A percentile compares a stretch with the other conserved stretches of the same genome.
These are phyloP conservation scores for Acronicta psi DNA, from an alignment of 2,888 invertebrate genomes.

Conservation along the genomic window DNA sequence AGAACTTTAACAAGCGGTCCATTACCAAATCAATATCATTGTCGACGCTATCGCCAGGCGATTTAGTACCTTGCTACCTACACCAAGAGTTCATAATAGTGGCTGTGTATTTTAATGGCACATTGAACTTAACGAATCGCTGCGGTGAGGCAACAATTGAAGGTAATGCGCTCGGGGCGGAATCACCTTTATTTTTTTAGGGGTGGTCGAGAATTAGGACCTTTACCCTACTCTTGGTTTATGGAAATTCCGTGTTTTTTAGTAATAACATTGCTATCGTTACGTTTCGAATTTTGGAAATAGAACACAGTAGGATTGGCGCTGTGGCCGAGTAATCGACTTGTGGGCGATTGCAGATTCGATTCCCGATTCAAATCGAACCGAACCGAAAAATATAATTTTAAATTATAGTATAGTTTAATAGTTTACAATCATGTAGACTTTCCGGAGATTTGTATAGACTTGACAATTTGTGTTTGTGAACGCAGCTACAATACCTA, in stretches of 20 bases:
- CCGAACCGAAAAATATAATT: too few species aligned
- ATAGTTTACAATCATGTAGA: too few species aligned
- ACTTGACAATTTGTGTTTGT: too few species aligned
- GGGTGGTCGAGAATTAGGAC: constrained; percentile 4
- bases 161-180: constrained; percentile 23
- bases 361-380: too few species aligned
- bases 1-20: constrained; percentile 34
- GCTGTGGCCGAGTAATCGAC: too few species aligned
- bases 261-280: neutral
- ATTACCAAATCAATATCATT: constrained; percentile 49
- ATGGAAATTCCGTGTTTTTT: neutral
- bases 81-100: constrained; percentile 10
- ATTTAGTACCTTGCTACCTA: constrained; percentile 11
- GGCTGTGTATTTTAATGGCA: neutral
- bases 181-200: constrained; percentile 30
- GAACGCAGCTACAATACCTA: too few species aligned
- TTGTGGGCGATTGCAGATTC: too few species aligned
- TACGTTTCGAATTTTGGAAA: too few species aligned
- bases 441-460: too few species aligned
- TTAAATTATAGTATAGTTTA: too few species aligned
- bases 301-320: too few species aligned
- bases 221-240: neutral
- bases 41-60: neutral
- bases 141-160: constrained; percentile 27
- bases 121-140: constrained; percentile 26